Percentiles rank a stretch among this genome's conserved stretches.
Evolutionary conservation across 2,888 invertebrate species (phyloP).

Genomic region (Sarcophaga variegata): DNA sequence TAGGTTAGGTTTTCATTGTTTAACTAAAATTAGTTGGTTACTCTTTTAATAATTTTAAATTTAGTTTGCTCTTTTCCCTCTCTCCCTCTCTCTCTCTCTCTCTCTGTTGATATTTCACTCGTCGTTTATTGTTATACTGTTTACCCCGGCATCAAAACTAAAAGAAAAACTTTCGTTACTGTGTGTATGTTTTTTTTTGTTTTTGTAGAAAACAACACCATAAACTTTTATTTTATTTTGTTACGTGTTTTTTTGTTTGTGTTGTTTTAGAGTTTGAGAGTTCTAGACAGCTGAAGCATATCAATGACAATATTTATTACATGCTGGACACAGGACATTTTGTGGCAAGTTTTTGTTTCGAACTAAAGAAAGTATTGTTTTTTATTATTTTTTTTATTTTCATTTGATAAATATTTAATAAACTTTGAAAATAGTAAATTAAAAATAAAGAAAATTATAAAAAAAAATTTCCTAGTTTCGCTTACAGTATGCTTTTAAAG

Average conservation of each 20-base stretch:
- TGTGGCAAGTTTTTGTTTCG: not conserved
- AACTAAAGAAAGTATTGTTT: not conserved
- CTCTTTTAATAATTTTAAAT: conserved; percentile 56
- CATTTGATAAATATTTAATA: not conserved
- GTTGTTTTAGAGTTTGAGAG: conserved; percentile 32
- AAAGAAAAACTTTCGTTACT: conserved; percentile 15
- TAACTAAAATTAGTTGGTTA: conserved; percentile 46
- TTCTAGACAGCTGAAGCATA: conserved; percentile 13
- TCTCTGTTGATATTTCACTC: not conserved
- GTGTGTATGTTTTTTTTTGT: not conserved
- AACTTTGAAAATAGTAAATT: not conserved
- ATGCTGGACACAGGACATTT: not conserved
- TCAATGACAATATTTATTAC: conserved; percentile 55
- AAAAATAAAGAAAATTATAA: not conserved
- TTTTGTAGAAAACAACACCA: not conserved
- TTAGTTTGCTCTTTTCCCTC: not conserved
- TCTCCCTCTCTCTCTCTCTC: too few relatives aligned
- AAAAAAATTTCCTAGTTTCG: not conserved
- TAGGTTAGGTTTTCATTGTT: not conserved
- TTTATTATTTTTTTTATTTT: not conserved
- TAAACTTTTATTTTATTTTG: not conserved
- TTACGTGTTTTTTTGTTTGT: too few relatives aligned
- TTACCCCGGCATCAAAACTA: not conserved
- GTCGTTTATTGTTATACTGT: conserved; percentile 25
- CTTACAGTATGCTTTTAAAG: too few relatives aligned